phyloP scores from a whole-genome alignment of 2,888 invertebrate species.

The Drosophila falleni region DNA sequence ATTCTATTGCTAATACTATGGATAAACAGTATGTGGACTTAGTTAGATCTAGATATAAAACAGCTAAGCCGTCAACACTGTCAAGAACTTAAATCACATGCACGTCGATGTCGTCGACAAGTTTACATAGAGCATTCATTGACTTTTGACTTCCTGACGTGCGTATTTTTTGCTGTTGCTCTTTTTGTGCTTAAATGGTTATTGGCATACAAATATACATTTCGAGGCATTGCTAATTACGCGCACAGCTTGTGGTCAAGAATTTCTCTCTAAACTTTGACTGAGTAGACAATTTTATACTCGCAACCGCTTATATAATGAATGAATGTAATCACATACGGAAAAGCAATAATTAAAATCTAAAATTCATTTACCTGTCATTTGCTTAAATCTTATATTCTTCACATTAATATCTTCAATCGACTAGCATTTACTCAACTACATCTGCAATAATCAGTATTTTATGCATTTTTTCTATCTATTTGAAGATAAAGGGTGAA shows the following conservation, averaged over 20 bases:
- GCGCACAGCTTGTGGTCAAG: slow-evolving; percentile 30
- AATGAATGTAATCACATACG: background rate
- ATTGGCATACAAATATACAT: slow-evolving; percentile 33
- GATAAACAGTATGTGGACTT: background rate
- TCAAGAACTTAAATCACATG: slow-evolving; percentile 40
- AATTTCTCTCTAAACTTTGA: slow-evolving; percentile 35
- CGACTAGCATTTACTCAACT: background rate
- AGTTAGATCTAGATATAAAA: slow-evolving; percentile 11
- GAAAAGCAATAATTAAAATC: slow-evolving; percentile 2
- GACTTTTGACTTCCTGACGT: slow-evolving; percentile 68
- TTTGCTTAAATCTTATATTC: too few relatives aligned
- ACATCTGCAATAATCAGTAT: too few relatives aligned
- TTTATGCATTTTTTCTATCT: background rate
- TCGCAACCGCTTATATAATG: slow-evolving; percentile 35
- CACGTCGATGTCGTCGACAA: slow-evolving; percentile 33
- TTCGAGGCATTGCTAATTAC: slow-evolving; percentile 34
- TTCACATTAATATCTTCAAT: too few relatives aligned
- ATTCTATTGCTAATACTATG: background rate
- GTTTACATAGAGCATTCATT: slow-evolving; percentile 65
- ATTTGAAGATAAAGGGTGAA: background rate
- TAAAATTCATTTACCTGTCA: background rate
- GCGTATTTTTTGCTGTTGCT: slow-evolving; percentile 3
- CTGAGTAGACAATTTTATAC: slow-evolving; percentile 17
- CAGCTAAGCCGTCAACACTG: slow-evolving; percentile 19
- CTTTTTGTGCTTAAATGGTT: slow-evolving; percentile 40